These are phyloP conservation scores for Pygoscelis antarcticus DNA, from an alignment of 2,113 vertebrate genomes.

Conservation along the genomic window DNA sequence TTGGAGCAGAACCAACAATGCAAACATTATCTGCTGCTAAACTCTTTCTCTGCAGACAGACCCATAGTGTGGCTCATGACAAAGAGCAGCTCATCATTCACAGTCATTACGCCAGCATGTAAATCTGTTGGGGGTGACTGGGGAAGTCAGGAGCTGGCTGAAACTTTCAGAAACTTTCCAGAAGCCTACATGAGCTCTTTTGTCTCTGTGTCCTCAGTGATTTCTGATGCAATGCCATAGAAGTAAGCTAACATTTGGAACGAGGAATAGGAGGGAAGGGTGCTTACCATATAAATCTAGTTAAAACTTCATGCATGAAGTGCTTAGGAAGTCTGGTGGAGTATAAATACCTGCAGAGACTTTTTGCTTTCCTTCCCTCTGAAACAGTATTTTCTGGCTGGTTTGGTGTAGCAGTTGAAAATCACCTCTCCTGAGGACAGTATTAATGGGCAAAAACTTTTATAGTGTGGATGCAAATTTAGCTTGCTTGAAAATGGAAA, in stretches of 20 bases:
- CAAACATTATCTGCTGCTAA: constrained; percentile 32
- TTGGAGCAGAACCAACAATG: not conserved
- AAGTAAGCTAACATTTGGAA: not conserved
- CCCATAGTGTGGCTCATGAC: not conserved
- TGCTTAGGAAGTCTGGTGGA: not conserved
- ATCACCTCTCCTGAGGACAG: not conserved
- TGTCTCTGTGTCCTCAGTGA: not conserved
- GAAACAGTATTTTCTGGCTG: not conserved
- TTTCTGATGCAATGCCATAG: not conserved
- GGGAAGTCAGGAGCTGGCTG: not conserved
- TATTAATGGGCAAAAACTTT: not conserved
- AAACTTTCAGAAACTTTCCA: constrained; percentile 28
- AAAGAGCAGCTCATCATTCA: constrained; percentile 27
- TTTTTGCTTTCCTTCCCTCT: not conserved
- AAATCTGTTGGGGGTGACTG: not conserved
- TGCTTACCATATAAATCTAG: not conserved
- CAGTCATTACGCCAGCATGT: not conserved
- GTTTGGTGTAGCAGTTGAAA: not conserved
- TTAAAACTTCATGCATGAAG: not conserved
- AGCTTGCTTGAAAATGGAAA: constrained; percentile 2
- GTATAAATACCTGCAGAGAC: not conserved
- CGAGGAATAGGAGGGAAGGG: not conserved
- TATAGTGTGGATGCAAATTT: not conserved
- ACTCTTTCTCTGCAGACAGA: not conserved
- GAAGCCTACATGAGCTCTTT: not conserved